Base-by-base conservation (phyloP, 2,888 invertebrate species). In the Oscheius sp. region DNA sequence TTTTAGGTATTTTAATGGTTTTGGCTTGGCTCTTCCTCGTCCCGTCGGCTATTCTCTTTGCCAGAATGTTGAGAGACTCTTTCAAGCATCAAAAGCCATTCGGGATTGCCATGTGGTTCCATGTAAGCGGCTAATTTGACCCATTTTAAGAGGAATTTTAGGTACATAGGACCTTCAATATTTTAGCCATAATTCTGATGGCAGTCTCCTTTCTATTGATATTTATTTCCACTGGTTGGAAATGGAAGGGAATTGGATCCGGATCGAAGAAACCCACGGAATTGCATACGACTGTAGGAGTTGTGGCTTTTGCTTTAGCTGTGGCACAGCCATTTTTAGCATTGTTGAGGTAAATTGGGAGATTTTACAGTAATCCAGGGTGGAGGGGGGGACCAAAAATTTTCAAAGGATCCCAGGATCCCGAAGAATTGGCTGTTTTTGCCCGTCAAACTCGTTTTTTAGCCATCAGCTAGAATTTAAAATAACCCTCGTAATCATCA, bases 1-100 rank as follows among this genome's bases (percentile, higher is more conserved):
- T 41, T 49, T 21, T 25, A 66, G 80, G 75, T 7, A 81, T 81
- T 73, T 69, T 79, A 0, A 79, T 81, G 78, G 76, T 81, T 27
- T 35, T 81, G 69, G 76, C 76, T 35, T 81, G 81, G 81, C 72
- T 81, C 6, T 76, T 78, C 45, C 77, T 81, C 69, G 73, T 81
- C 1, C 81, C 81, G 0, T 72, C 79, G 6, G 81, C 77, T 18
- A 77, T 79, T 49, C 49, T 79, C 35, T 77, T 77, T 53, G 78
- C 79, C 9, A 66, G 81, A 56, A 69, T 79, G 23, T 69, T 78
- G 45, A 75, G 71, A 45, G 81, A 81, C 46, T 53, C 76, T 16
- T 78, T 76, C 73, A 69, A 64, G 43, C 69, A 75, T 12, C 70
- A 78, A 2, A 73, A 59, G 21, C 66, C 72, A 2, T 77, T 81